phyloP scores from a whole-genome alignment of 1,140 invertebrate genomes.

The Geopemphigus sp. region DNA sequence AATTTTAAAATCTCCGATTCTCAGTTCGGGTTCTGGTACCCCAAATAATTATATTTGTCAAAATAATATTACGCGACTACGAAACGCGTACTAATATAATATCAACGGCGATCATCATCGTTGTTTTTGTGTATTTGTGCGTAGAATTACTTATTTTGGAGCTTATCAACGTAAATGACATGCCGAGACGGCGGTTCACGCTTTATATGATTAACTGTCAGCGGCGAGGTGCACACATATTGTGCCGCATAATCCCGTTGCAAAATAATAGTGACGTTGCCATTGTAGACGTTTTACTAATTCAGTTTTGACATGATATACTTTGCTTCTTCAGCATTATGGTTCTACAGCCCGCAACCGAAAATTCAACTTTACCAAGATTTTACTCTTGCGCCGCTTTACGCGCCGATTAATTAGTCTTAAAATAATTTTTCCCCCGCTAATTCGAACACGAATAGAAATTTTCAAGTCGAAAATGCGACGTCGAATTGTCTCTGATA shows the following conservation, averaged over 20 bases:
- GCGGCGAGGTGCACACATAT: not conserved
- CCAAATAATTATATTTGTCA: too few relatives aligned
- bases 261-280: constrained; percentile 29
- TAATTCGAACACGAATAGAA: too few relatives aligned
- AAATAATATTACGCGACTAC: too few relatives aligned
- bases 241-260: constrained; percentile 30
- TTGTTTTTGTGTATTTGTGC: not conserved
- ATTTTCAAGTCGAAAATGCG: not conserved
- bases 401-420: not conserved
- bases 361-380: constrained; percentile 3
- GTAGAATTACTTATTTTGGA: not conserved
- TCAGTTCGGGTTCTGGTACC: too few relatives aligned
- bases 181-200: constrained; percentile 11
- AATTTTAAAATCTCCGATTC: too few relatives aligned
- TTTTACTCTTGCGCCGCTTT: not conserved
- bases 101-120: too few relatives aligned
- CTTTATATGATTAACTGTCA: constrained; percentile 44
- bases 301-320: constrained; percentile 38
- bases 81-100: too few relatives aligned
- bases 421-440: not conserved
- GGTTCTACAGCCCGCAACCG: not conserved
- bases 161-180: constrained; percentile 22
- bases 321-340: constrained; percentile 12
- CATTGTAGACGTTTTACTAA: constrained; percentile 44
- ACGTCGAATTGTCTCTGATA: not conserved